These are phyloP conservation scores for Tautogolabrus adspersus DNA, from an alignment of 2,113 vertebrate species.

Conservation along the genomic window DNA sequence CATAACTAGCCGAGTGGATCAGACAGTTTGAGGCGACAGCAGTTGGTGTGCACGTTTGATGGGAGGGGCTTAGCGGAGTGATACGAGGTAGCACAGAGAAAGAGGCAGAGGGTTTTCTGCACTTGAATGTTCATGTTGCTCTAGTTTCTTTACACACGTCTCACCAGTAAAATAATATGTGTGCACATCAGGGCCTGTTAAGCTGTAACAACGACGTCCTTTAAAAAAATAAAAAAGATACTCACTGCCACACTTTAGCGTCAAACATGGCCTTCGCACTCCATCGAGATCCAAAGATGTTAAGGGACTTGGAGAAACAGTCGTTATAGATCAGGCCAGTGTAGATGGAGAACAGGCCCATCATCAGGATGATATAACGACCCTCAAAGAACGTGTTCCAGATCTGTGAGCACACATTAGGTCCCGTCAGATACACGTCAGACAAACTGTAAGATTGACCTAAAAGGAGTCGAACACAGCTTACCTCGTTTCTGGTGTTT, in stretches of 20 bases:
- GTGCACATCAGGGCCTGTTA: not conserved
- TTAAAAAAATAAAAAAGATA: constrained; percentile 13
- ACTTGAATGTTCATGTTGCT: too few relatives aligned
- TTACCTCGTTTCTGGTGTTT: constrained; percentile 92
- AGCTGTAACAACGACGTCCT: not conserved
- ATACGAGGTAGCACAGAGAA: too few relatives aligned
- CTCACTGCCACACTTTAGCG: constrained; percentile 83
- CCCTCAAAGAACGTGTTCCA: constrained; percentile 94
- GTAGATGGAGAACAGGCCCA: constrained; percentile 97
- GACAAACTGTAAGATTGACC: not conserved
- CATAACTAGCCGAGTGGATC: too few relatives aligned
- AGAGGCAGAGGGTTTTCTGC: too few relatives aligned
- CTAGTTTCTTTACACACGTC: too few relatives aligned
- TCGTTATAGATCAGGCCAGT: constrained; percentile 98
- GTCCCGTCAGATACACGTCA: constrained; percentile 2
- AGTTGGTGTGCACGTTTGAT: too few relatives aligned
- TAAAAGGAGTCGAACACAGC: not conserved
- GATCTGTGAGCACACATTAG: constrained; percentile 82
- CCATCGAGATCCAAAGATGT: constrained; percentile 95
- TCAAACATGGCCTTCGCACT: constrained; percentile 89
- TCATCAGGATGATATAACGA: constrained; percentile 94
- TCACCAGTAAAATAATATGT: not conserved
- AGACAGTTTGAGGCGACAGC: too few relatives aligned
- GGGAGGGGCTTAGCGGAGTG: too few relatives aligned
- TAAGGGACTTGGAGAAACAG: constrained; percentile 97